Evolutionary conservation across 92 coral and sea anemone genomes (phyloP), one percentile per base, ranked within the genome.

Genomic region (Hydrozoanthus gracilis): DNA sequence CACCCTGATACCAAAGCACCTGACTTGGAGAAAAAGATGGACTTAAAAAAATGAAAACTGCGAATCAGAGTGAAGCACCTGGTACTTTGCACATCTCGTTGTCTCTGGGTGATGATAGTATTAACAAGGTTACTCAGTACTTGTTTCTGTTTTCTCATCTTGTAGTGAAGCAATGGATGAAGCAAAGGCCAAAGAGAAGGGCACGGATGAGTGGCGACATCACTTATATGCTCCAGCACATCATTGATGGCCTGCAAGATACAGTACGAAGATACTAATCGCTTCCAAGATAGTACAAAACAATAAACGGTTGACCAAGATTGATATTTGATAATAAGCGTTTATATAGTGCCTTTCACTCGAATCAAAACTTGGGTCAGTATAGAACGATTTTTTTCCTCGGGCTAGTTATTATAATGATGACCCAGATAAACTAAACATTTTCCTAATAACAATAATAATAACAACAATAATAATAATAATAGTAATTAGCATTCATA

Each of bases 141-240:
- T 15, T 80, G 73, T 0, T 58, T 74, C 69, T 80, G 85, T 65
- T 80, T 65, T n/a, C 61, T 65, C 39, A 80, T 66, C 75, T 80
- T 65, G 17, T 18, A 80, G 73, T 80, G 49, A 49, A 27, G 75
- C 60, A 66, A 15, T 27, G 85, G 85, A 51, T 80, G 85, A 50
- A 80, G 74, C 73, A 80, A 62, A 27, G 85, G 85, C 85, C 85
- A 80, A 56, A 80, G 62, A 49, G 12, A 65, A 5, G 85, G 60
- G 5, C 85, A 80, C 3, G 85, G 85, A 14, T 80, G 85, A 47
- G 85, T 80, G 6, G 85, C 72, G 7, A 80, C 13, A 80, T 80
- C 85, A 13, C 85, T 64, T 60, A 80, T 80, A 47, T 80, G 74
- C 44, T 80, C 85, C 49, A 80, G 62, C 51, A 80, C 85, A 18